These are phyloP conservation scores for Pycnonotus jocosus DNA, from an alignment of 2,113 vertebrate species.

Conservation along the genomic window DNA sequence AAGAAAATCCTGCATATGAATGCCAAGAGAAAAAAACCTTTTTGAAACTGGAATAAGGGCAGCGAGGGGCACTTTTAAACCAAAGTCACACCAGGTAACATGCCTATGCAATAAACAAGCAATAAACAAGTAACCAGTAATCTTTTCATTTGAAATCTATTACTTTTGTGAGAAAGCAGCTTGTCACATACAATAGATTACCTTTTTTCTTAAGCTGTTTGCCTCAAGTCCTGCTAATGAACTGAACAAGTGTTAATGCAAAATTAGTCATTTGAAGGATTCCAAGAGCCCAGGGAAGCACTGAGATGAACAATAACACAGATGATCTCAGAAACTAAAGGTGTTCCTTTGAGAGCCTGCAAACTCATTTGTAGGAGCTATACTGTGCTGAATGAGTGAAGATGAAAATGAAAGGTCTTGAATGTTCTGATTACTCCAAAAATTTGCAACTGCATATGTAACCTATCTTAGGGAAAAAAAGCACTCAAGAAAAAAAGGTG, in stretches of 20 bases:
- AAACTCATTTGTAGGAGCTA: not conserved
- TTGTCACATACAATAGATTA: not conserved
- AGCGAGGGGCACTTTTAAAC: not conserved
- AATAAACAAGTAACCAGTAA: not conserved
- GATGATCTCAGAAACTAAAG: not conserved
- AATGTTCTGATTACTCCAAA: not conserved
- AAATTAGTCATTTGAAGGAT: not conserved
- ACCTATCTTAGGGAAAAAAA: not conserved
- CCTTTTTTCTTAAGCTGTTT: not conserved
- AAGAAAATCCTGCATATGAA: not conserved
- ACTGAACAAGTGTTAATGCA: not conserved
- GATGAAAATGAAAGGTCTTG: not conserved
- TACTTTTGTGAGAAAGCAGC: not conserved
- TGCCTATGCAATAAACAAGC: not conserved
- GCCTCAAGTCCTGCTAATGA: constrained; percentile 2
- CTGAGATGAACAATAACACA: not conserved
- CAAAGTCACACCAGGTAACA: not conserved
- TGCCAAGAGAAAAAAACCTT: not conserved
- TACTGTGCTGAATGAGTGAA: not conserved
- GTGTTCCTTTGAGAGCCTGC: not conserved
- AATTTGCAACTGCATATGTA: not conserved
- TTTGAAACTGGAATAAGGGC: not conserved
- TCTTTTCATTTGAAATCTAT: not conserved
- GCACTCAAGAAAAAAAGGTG: not conserved
- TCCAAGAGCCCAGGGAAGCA: constrained; percentile 3